phyloP scores from a whole-genome alignment of 2,888 invertebrate species.

The Philhelius pedissequus region DNA sequence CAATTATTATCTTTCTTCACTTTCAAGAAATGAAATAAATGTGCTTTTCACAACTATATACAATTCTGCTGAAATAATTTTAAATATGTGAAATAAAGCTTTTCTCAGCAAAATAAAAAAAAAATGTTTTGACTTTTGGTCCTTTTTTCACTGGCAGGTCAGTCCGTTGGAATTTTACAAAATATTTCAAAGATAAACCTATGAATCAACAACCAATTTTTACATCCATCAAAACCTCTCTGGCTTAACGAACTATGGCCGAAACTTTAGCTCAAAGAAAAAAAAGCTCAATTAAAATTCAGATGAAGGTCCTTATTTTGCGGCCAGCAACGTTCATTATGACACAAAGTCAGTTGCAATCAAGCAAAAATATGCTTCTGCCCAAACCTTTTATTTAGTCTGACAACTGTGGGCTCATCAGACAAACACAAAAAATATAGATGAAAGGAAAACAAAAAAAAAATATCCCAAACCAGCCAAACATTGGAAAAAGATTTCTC shows the following conservation, averaged over 20 bases:
- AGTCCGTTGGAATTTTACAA: no score
- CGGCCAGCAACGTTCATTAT: conserved; percentile 9
- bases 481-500: conserved; percentile 27
- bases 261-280: not conserved
- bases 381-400: not conserved
- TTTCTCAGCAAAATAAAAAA: not conserved
- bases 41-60: not conserved
- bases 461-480: not conserved
- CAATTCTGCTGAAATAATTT: not conserved
- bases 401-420: not conserved
- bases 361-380: conserved; percentile 24
- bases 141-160: not conserved
- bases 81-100: not conserved
- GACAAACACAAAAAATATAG: no score
- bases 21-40: no score
- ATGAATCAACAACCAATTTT: not conserved
- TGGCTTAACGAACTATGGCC: not conserved
- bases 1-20: no score
- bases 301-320: not conserved
- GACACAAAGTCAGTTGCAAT: conserved; percentile 27
- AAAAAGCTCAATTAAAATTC: conserved; percentile 21
- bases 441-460: not conserved
- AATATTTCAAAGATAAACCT: not conserved
- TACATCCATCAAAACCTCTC: not conserved
- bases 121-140: not conserved